Percentiles rank a stretch among this genome's conserved stretches.
These are phyloP conservation scores for Notodonta dromedarius DNA, from an alignment of 2,888 invertebrate genomes.

Conservation along the genomic window DNA sequence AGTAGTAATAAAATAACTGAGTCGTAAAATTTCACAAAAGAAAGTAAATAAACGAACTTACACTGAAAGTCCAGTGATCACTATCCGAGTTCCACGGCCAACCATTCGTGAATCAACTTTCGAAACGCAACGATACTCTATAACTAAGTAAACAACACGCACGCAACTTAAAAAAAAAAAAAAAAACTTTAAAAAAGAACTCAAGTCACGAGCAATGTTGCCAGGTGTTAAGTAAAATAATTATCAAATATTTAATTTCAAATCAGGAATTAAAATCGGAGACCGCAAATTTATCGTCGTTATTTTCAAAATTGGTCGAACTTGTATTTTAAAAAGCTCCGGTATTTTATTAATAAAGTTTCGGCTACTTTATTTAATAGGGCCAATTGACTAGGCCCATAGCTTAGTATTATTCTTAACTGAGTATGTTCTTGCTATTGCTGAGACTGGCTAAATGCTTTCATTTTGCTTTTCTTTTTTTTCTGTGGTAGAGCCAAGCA, in stretches of 20 bases:
- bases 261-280: no score
- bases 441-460: no score
- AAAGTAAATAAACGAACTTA: neutral
- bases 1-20: neutral
- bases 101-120: conserved; percentile 9
- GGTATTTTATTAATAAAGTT: no score
- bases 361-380: no score
- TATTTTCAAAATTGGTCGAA: no score
- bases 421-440: no score
- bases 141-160: conserved; percentile 6
- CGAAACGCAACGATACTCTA: conserved; percentile 4
- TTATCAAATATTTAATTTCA: neutral
- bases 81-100: conserved; percentile 1
- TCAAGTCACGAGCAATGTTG: conserved; percentile 7
- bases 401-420: no score
- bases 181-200: neutral
- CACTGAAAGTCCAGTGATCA: neutral
- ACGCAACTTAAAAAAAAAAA: conserved; percentile 7
- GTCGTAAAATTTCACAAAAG: neutral
- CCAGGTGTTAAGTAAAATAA: neutral
- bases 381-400: no score
- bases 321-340: no score
- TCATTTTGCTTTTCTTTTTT: no score
- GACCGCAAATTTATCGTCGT: no score
- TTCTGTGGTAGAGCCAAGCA: no score